phyloP scores from a whole-genome alignment of 2,113 vertebrate genomes.

The Notothenia rossii region DNA sequence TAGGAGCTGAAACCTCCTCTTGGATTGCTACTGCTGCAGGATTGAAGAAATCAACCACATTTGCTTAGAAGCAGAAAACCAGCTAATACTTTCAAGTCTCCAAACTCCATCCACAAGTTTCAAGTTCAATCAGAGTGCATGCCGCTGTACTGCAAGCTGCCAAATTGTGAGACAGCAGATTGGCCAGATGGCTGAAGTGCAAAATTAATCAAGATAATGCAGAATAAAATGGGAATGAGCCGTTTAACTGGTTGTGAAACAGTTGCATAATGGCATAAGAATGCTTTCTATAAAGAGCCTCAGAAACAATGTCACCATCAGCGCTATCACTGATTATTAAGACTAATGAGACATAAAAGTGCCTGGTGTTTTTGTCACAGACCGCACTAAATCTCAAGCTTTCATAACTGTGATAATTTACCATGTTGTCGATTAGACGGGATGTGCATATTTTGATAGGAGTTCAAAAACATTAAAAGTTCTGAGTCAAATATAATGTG shows the following conservation, averaged over 20 bases:
- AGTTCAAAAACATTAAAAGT: neutral
- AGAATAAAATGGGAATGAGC: neutral
- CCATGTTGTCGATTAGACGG: neutral
- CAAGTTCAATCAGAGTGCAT: neutral
- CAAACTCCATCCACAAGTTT: constrained; percentile 2
- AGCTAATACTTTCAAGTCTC: neutral
- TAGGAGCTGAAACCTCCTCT: neutral
- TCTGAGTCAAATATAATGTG: neutral
- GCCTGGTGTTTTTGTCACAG: constrained; percentile 1
- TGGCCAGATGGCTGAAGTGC: neutral
- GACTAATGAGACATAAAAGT: constrained; percentile 16
- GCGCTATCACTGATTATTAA: constrained; percentile 3
- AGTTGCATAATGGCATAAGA: neutral
- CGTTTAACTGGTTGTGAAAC: neutral
- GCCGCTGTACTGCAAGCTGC: constrained; percentile 4
- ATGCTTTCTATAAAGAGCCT: neutral
- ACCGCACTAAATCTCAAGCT: neutral
- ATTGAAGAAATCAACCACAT: neutral
- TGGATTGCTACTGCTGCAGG: neutral
- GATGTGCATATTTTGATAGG: neutral
- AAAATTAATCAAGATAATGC: constrained; percentile 13
- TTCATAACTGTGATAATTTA: neutral
- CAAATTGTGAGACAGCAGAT: constrained; percentile 2
- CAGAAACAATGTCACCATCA: neutral
- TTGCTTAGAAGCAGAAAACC: neutral